phyloP scores from a whole-genome alignment of 2,797 vertebrate genomes.

The Gallinago solitaria region DNA sequence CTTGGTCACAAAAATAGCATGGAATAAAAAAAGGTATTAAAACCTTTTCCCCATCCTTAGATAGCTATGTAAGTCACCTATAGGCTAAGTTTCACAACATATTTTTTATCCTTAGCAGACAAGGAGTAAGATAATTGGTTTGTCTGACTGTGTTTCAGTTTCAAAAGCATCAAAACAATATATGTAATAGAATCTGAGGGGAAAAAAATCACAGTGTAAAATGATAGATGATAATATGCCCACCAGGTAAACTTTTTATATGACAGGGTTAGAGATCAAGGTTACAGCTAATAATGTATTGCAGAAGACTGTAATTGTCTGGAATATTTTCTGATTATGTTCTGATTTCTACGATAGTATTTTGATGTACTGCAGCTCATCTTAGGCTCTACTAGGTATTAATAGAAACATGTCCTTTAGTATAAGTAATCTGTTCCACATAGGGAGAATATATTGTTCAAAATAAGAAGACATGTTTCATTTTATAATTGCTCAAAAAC shows the following conservation, averaged over 20 bases:
- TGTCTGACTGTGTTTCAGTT: conserved; percentile 6
- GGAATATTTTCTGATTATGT: conserved; percentile 42
- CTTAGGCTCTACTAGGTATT: background rate
- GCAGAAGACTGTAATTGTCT: conserved; percentile 1
- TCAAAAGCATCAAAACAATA: conserved; percentile 47
- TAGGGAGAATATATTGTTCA: conserved; percentile 36
- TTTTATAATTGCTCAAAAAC: conserved; percentile 62
- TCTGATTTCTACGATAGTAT: conserved; percentile 17
- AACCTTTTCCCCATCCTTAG: conserved; percentile 19
- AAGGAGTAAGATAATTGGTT: conserved; percentile 53
- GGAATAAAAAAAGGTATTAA: conserved; percentile 48
- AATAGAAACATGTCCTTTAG: conserved; percentile 33
- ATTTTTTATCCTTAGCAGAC: conserved; percentile 53
- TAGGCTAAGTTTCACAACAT: conserved; percentile 43
- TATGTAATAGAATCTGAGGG: background rate
- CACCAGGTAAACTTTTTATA: conserved; percentile 21
- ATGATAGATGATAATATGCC: conserved; percentile 20
- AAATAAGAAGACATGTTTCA: conserved; percentile 63
- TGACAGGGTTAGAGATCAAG: conserved; percentile 3
- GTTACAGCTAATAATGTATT: conserved; percentile 5
- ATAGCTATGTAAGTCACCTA: conserved; percentile 45
- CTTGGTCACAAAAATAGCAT: conserved; percentile 33
- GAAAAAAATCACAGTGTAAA: background rate
- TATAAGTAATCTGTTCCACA: conserved; percentile 39
- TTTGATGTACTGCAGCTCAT: conserved; percentile 32